A percentile compares a stretch with the other conserved stretches of the same genome.
Evolutionary conservation across 2,113 vertebrate species (phyloP).

Genomic region (Myrmecobius fasciatus): DNA sequence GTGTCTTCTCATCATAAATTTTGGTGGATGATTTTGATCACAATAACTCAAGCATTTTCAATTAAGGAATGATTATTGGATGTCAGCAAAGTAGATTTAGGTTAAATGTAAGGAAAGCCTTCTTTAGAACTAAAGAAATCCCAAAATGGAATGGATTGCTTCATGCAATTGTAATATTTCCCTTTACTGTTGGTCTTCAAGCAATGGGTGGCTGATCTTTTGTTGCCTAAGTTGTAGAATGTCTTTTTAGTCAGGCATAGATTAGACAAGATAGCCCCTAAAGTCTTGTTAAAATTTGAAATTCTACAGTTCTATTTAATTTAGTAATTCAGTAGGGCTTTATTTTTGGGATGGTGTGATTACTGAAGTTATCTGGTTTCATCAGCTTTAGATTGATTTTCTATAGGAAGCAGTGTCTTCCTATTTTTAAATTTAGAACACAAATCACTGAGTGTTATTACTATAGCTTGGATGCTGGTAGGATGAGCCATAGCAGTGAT

Average conservation of each 20-base stretch:
- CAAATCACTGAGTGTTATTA: background rate
- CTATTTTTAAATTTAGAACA: background rate
- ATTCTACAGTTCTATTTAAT: background rate
- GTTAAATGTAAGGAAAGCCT: background rate
- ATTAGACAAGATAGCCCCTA: background rate
- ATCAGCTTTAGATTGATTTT: background rate
- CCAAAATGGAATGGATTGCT: background rate
- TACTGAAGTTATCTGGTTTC: background rate
- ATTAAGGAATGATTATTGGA: background rate
- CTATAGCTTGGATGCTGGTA: background rate
- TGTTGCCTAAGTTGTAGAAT: background rate
- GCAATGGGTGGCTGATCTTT: background rate
- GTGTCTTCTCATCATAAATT: background rate
- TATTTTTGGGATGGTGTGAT: background rate
- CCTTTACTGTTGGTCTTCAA: background rate
- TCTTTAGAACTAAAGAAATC: background rate
- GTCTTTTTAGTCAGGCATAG: background rate
- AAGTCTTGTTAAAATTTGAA: background rate
- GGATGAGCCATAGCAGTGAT: background rate
- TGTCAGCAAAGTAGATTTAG: background rate
- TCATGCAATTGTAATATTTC: background rate
- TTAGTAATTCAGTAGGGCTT: background rate
- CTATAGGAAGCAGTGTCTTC: background rate
- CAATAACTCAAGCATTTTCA: background rate
- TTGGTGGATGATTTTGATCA: background rate